Evolutionary conservation across 1,140 invertebrate genomes (phyloP).

Genomic region (Bactericera cockerelli): DNA sequence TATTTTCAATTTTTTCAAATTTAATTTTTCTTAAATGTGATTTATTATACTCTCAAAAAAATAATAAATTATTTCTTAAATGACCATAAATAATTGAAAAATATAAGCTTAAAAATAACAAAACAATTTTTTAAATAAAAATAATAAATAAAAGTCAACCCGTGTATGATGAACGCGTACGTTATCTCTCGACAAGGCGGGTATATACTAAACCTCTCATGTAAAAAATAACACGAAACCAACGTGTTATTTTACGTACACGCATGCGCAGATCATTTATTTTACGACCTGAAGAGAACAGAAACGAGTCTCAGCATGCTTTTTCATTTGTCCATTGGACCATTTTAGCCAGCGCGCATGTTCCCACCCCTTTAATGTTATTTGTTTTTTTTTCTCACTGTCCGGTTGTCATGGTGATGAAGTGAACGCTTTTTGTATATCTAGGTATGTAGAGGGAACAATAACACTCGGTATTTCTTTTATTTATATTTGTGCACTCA

Average conservation of each 20-base stretch:
- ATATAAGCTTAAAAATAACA: not conserved
- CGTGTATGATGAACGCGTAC: not conserved
- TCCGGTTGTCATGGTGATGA: slow-evolving; percentile 7
- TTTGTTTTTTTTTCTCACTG: not conserved
- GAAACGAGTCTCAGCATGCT: not conserved
- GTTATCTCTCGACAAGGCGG: not conserved
- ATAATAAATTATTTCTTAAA: not conserved
- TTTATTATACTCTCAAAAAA: not conserved
- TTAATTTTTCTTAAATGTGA: not conserved
- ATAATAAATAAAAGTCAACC: not conserved
- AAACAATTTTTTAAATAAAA: not conserved
- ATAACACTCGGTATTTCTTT: too few relatives aligned
- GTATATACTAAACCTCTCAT: not conserved
- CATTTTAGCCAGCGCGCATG: not conserved
- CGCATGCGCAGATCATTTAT: slow-evolving; percentile 12
- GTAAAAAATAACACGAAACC: slow-evolving; percentile 1
- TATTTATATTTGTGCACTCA: too few relatives aligned
- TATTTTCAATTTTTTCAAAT: not conserved
- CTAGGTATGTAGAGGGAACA: too few relatives aligned
- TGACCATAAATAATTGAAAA: not conserved
- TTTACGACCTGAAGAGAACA: not conserved
- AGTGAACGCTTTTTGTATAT: slow-evolving; percentile 11
- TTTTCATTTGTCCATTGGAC: slow-evolving; percentile 10
- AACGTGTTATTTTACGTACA: not conserved
- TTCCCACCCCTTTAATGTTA: not conserved